These are phyloP conservation scores for Drosophila baimaii DNA, from an alignment of 1,140 invertebrate genomes.

Conservation along the genomic window DNA sequence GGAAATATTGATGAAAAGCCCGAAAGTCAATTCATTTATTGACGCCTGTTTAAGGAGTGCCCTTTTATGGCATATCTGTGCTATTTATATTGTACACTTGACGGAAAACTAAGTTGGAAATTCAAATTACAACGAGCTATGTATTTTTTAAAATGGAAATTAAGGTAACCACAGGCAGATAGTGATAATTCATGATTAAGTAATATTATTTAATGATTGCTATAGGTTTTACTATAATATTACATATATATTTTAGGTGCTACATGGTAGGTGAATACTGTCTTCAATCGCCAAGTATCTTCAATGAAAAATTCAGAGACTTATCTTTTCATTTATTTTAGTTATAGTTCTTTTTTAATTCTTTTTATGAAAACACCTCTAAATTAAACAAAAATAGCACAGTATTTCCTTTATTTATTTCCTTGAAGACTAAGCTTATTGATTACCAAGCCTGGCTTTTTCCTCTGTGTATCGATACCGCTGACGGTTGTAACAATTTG, in stretches of 20 bases:
- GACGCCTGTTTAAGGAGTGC: constrained; percentile 34
- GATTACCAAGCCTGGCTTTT: neutral
- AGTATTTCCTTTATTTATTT: too few species aligned
- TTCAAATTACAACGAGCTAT: neutral
- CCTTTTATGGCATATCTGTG: constrained; percentile 4
- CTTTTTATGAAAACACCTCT: too few species aligned
- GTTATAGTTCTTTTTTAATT: neutral
- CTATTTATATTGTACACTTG: constrained; percentile 7
- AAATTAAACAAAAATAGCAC: too few species aligned
- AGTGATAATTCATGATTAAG: neutral
- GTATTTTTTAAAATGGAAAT: neutral
- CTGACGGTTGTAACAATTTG: constrained; percentile 35
- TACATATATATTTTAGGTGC: too few species aligned
- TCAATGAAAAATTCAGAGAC: neutral
- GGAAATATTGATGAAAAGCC: constrained; percentile 61
- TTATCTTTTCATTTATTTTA: neutral
- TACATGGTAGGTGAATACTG: too few species aligned
- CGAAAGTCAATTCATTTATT: constrained; percentile 55
- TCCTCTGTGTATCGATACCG: neutral
- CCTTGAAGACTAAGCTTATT: too few species aligned
- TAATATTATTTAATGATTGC: too few species aligned
- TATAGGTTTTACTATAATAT: too few species aligned
- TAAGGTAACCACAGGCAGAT: neutral
- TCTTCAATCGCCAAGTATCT: too few species aligned
- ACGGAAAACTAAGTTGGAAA: neutral